Evolutionary conservation across 2,113 vertebrate genomes (phyloP).

Genomic region (Oncorhynchus gorbuscha): DNA sequence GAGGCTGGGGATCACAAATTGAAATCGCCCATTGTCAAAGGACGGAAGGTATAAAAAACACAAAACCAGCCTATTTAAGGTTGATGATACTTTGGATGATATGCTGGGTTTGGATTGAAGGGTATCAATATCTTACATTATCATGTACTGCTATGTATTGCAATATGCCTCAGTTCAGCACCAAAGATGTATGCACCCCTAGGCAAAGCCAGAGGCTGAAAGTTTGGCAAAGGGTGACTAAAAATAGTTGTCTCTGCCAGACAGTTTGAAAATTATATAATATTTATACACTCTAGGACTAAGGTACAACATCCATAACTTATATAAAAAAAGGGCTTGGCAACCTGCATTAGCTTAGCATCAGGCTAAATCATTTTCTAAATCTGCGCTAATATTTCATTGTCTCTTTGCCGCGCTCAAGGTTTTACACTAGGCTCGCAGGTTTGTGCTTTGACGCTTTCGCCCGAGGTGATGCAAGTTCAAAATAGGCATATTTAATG

Average conservation of each 20-base stretch:
- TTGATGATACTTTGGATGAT: not conserved
- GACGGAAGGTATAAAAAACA: not conserved
- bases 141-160: too few relatives aligned
- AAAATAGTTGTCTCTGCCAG: not conserved
- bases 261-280: too few relatives aligned
- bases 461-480: not conserved
- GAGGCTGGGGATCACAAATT: not conserved
- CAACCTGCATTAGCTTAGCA: not conserved
- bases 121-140: not conserved
- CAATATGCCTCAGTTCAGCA: not conserved
- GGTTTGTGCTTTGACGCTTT: conserved; percentile 6
- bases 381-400: not conserved
- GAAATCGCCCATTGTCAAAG: not conserved
- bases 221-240: not conserved
- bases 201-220: not conserved
- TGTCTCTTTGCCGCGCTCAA: not conserved
- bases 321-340: not conserved
- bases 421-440: not conserved
- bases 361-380: not conserved
- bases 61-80: too few relatives aligned
- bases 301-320: not conserved
- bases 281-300: too few relatives aligned
- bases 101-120: not conserved
- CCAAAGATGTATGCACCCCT: not conserved
- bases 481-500: not conserved